Percentiles rank a stretch among this genome's conserved stretches.
Conservation (phyloP, 1,140 invertebrate genomes). For the Procambarus virginalis region DNA sequence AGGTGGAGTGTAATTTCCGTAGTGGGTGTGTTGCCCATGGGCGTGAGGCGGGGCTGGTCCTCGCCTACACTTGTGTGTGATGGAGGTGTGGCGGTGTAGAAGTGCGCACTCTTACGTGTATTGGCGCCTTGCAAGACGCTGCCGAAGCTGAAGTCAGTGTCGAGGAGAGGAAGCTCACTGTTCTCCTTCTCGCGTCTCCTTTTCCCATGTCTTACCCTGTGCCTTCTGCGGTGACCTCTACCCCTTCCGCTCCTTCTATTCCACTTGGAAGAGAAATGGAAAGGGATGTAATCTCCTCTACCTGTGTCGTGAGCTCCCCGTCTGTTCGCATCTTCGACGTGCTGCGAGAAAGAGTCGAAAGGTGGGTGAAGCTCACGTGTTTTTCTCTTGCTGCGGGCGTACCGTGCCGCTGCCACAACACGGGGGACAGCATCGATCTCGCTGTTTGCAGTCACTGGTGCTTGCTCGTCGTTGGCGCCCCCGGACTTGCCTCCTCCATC, state of each 20-base stretch:
- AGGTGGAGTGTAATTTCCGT: not conserved
- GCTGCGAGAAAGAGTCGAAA: too few relatives aligned
- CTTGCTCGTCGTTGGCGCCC: too few relatives aligned
- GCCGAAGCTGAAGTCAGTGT: constrained; percentile 3
- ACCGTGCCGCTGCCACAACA: too few relatives aligned
- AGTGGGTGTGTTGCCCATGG: not conserved
- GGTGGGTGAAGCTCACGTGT: too few relatives aligned
- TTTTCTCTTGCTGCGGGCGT: too few relatives aligned
- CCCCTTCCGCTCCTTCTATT: not conserved
- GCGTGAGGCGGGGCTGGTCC: not conserved
- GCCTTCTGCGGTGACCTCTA: constrained; percentile 7
- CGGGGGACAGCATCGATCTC: too few relatives aligned
- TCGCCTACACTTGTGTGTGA: too few relatives aligned
- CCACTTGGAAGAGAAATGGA: constrained; percentile 19
- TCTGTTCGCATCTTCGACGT: too few relatives aligned
- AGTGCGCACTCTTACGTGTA: not conserved
- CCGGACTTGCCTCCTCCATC: too few relatives aligned
- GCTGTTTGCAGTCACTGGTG: too few relatives aligned
- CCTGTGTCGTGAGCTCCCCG: too few relatives aligned
- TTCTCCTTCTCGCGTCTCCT: constrained; percentile 25
- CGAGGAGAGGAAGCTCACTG: constrained; percentile 15
- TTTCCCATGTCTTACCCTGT: constrained; percentile 22
- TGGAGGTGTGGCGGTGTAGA: not conserved
- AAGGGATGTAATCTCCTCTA: not conserved
- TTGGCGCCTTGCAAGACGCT: not conserved